Evolutionary conservation across 2,888 invertebrate species (phyloP), one percentile per base, ranked within the genome.

Genomic region (Coremacera marginata): DNA sequence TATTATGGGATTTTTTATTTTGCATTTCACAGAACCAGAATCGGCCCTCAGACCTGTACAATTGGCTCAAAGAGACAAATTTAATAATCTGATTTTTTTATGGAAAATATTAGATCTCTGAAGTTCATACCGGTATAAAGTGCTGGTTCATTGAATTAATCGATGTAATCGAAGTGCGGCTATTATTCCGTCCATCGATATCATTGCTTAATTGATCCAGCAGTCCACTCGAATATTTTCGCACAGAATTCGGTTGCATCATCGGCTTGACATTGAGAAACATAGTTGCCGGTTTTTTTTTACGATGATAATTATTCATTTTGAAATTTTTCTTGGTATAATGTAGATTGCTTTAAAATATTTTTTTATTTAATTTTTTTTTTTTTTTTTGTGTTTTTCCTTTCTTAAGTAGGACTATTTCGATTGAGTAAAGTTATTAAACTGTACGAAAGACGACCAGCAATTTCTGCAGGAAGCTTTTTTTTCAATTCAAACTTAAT

Each of bases 261-360:
- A 80, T 80, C 1, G 89, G 89, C 70, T 89, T 88, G 51, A 88
- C 88, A 82, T 89, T 89, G 7, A 89, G 82, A 78, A 89, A 89
- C 55, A 89, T 84, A 52, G 87, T 83, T 70, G 87, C 86, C 71
- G 85, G 81, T 77, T 88, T 88, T 77, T 84, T 84, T 62, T 84
- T 84, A 76, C 85, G 85, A 77, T 85, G 82, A 57, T 81, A 84
- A 77, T 84, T 84, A 80, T 84, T 85, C 77, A 84, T 84, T 87
- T 87, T 88, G 44, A 4, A 19, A 27, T n/a, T 65, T 1, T 27
- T 60, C 8, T 55, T 55, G 3, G 0, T 16, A 52, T 70, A n/a
- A 19, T 55, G 14, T 68, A 7, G 3, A 2, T 55, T 19, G 19
- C 7, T 44, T 0, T 8, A 34, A n/a, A 65, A n/a, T 25, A 31